Evolutionary conservation across 2,888 invertebrate species (phyloP).

Genomic region (Trisateles emortualis): DNA sequence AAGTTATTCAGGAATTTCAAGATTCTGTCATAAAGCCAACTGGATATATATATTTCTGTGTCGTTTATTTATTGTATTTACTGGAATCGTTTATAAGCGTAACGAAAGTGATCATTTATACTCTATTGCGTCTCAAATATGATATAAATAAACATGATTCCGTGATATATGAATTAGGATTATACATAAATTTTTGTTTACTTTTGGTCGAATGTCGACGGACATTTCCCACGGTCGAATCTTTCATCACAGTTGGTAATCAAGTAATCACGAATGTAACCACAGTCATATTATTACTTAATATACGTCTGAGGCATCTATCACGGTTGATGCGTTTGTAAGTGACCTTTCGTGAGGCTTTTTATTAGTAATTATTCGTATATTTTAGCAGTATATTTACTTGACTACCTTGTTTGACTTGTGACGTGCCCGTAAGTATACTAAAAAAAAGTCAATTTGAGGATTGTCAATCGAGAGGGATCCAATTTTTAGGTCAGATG

Average conservation of each 20-base stretch:
- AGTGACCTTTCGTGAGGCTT: constrained; percentile 26
- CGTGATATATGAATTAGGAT: neutral
- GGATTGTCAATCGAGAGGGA: too few relatives aligned
- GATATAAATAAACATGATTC: neutral
- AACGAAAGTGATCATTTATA: neutral
- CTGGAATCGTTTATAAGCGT: neutral
- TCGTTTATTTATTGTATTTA: constrained; percentile 17
- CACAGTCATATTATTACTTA: constrained; percentile 42
- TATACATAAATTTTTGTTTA: neutral
- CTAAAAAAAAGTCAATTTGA: too few relatives aligned
- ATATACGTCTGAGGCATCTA: constrained; percentile 29
- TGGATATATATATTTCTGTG: constrained; percentile 25
- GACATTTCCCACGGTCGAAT: constrained; percentile 41
- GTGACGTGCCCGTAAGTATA: too few relatives aligned
- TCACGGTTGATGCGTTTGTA: constrained; percentile 25
- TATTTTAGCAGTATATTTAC: neutral
- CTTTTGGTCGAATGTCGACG: constrained; percentile 14
- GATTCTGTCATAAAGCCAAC: constrained; percentile 54
- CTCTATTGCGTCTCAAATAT: neutral
- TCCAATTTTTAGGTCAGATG: too few relatives aligned
- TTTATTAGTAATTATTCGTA: neutral
- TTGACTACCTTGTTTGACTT: neutral
- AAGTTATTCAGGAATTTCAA: constrained; percentile 47
- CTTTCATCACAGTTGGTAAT: constrained; percentile 32
- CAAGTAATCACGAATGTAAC: constrained; percentile 42